Evolutionary conservation across 2,888 invertebrate species (phyloP).

Genomic region (Tetranychus piercei): DNA sequence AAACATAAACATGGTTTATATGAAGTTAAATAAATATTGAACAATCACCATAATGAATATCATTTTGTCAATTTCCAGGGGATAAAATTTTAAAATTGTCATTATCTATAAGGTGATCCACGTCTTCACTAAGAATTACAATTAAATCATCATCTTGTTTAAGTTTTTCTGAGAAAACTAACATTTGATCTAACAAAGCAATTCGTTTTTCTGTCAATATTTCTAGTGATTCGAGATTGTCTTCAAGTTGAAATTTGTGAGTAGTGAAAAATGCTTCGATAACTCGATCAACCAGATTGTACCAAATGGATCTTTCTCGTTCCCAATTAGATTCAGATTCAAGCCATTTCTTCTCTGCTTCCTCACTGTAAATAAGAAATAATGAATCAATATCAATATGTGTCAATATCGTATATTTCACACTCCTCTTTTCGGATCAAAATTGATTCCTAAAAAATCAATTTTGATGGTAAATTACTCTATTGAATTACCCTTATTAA

Average conservation of each 20-base stretch:
- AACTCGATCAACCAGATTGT: conserved; percentile 12
- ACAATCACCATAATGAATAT: too few species aligned
- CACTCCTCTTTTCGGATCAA: too few species aligned
- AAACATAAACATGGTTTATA: too few species aligned
- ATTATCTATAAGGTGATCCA: not conserved
- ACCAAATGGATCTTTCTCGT: conserved; percentile 12
- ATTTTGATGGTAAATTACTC: too few species aligned
- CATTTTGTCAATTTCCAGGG: not conserved
- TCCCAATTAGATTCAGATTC: conserved; percentile 6
- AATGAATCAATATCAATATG: too few species aligned
- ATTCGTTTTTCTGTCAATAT: not conserved
- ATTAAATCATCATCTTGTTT: conserved; percentile 6
- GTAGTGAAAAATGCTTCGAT: conserved; percentile 8
- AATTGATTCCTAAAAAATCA: too few species aligned
- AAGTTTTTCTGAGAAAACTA: not conserved
- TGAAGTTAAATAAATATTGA: too few species aligned
- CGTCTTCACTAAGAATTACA: not conserved
- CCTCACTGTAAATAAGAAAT: conserved; percentile 1
- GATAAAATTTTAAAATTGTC: not conserved
- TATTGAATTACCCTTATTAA: too few species aligned
- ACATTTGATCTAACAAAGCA: conserved; percentile 2
- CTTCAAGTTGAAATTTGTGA: conserved; percentile 7
- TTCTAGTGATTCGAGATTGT: not conserved
- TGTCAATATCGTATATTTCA: too few species aligned
- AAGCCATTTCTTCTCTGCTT: conserved; percentile 12